These are phyloP conservation scores for Meda fulgida DNA, from an alignment of 2,797 vertebrate species.

Conservation along the genomic window DNA sequence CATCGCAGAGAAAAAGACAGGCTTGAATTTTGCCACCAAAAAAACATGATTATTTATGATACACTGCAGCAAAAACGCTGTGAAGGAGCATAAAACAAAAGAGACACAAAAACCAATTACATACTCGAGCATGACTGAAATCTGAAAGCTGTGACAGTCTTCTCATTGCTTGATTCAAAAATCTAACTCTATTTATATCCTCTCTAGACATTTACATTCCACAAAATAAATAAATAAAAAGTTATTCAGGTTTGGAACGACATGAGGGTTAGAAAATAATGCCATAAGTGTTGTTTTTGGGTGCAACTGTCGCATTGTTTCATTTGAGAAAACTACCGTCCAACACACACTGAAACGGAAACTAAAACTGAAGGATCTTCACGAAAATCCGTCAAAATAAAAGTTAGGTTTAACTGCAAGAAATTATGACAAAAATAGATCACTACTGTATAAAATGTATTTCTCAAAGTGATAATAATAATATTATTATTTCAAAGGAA, in stretches of 20 bases:
- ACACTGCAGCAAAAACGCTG: not conserved
- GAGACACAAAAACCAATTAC: not conserved
- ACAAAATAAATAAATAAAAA: not conserved
- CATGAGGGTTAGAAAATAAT: not conserved
- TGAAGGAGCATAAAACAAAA: not conserved
- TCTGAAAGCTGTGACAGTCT: not conserved
- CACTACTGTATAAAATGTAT: not conserved
- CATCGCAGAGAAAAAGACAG: not conserved
- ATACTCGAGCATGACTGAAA: not conserved
- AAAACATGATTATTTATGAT: slow-evolving; percentile 12
- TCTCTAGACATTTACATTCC: no score
- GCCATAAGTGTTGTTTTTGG: not conserved
- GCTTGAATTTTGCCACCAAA: not conserved
- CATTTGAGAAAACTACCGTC: no score
- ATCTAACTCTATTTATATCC: no score
- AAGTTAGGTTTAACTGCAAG: no score
- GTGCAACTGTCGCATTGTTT: no score
- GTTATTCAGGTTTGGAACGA: no score
- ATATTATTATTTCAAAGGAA: not conserved
- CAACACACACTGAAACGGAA: no score
- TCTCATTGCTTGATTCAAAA: no score
- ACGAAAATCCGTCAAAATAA: not conserved
- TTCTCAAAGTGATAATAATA: not conserved
- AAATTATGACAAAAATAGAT: not conserved
- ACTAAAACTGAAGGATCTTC: not conserved